Evolutionary conservation across 2,113 vertebrate species (phyloP), one percentile per base, ranked within the genome.

Genomic region (Sterrhoptilus dennistouni): DNA sequence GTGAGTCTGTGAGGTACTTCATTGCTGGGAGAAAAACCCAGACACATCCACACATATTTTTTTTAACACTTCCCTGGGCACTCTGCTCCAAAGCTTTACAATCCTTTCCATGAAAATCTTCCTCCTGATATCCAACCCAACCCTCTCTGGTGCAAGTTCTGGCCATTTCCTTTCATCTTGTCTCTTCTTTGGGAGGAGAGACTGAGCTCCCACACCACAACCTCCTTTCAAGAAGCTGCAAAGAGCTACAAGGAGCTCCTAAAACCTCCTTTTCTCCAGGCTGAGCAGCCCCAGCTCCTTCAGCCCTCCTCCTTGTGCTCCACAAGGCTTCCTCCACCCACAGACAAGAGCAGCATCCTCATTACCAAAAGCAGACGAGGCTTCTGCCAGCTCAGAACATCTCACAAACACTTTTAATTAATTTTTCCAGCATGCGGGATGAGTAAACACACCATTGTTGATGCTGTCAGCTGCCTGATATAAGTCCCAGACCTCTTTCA

Each of bases 371-470:
- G 77, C 83, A 4, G 2, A 1, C 3, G 5, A 40, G 38, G 91
- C 89, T 93, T 27, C 54, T 76, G 78, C 66, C 53, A 20, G 50
- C 82, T 83, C 78, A 7, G 14, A 77, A 27, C 85, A 88, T 9
- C 90, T 85, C 93, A 59, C 91, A 93, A 85, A 90, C 75, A 66
- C 76, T 83, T 96, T 28, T 94, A 96, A 96, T 97, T 96, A 94
- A 90, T 96, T 96, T 95, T 88, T 96, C 79, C 87, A 83, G 75
- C 59, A 66, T 38, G 90, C 82, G 25, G 75, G 92, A 95, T 90
- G 92, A 89, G 95, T 87, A 96, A 95, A 96, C 87, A 90, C 78
- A 31, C 82, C 25, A 94, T 94, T 95, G 95, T 97, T 69, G 93
- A 65, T 90, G 96, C 95, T 96, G 95, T 95, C 93, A 80, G 95